phyloP scores from a whole-genome alignment of 1,140 invertebrate genomes.

The Ridgeia piscesae region DNA sequence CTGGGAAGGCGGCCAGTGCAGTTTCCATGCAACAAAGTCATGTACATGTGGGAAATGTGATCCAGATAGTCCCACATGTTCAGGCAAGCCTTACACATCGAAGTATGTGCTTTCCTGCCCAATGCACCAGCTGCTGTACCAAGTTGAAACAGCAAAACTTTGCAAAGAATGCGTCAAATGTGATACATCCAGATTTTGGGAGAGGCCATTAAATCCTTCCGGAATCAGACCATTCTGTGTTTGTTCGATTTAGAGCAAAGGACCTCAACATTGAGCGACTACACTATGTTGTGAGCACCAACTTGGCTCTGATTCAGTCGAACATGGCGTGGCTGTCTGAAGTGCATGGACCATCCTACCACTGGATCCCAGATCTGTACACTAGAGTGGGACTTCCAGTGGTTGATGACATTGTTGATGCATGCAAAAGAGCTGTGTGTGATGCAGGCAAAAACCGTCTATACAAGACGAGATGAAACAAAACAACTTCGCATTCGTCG shows the following conservation, averaged over 20 bases:
- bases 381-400: neutral
- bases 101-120: no score
- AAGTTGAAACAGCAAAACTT: no score
- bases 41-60: no score
- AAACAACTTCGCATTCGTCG: neutral
- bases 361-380: neutral
- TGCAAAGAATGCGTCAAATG: no score
- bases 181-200: slow-evolving; percentile 7
- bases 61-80: no score
- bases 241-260: neutral
- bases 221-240: neutral
- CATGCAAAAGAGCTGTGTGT: neutral
- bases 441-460: no score
- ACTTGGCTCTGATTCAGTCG: slow-evolving; percentile 13
- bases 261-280: neutral
- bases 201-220: no score
- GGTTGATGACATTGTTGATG: no score
- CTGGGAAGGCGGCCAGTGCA: no score
- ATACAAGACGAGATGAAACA: neutral
- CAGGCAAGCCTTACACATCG: no score
- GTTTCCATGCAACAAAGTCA: no score
- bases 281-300: slow-evolving; percentile 3
- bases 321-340: slow-evolving; percentile 11
- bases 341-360: neutral
- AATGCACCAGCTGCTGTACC: no score